Conservation (phyloP, 1,140 invertebrate genomes). For the Penaeus indicus region DNA sequence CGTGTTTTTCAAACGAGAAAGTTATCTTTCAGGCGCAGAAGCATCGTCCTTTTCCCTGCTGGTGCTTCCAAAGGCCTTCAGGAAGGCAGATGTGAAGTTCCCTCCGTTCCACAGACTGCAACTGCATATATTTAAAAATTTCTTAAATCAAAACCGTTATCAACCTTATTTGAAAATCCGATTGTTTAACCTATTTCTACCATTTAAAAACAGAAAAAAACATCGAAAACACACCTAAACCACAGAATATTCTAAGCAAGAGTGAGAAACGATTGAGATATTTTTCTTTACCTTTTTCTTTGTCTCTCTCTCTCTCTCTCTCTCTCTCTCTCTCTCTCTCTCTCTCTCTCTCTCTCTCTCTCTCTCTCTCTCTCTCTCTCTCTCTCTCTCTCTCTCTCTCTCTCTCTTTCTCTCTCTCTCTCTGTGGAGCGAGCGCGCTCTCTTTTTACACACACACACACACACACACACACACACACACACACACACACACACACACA, state of each 20-base stretch:
- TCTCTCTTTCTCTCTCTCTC: not conserved
- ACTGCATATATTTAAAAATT: conserved; percentile 36
- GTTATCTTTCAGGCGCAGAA: too few relatives aligned
- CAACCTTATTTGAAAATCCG: not conserved
- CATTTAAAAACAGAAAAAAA: not conserved
- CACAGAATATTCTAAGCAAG: too few relatives aligned
- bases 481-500: not conserved
- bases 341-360: too few relatives aligned
- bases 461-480: not conserved
- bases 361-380: too few relatives aligned
- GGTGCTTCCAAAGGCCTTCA: too few relatives aligned
- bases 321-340: conserved; percentile 20
- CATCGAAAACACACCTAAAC: too few relatives aligned
- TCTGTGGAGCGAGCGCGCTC: not conserved
- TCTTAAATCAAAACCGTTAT: not conserved
- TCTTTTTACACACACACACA: not conserved
- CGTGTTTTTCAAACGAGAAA: too few relatives aligned
- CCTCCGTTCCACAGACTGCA: conserved; percentile 3
- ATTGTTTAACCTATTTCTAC: not conserved
- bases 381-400: too few relatives aligned
- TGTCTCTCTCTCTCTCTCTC: conserved; percentile 25
- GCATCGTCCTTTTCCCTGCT: not conserved
- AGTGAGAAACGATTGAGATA: not conserved
- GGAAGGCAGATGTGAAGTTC: not conserved
- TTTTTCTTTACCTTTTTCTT: not conserved